A percentile compares a stretch with the other conserved stretches of the same genome.
These are phyloP conservation scores for Hypanus sabinus DNA, from an alignment of 2,113 vertebrate genomes.

Conservation along the genomic window DNA sequence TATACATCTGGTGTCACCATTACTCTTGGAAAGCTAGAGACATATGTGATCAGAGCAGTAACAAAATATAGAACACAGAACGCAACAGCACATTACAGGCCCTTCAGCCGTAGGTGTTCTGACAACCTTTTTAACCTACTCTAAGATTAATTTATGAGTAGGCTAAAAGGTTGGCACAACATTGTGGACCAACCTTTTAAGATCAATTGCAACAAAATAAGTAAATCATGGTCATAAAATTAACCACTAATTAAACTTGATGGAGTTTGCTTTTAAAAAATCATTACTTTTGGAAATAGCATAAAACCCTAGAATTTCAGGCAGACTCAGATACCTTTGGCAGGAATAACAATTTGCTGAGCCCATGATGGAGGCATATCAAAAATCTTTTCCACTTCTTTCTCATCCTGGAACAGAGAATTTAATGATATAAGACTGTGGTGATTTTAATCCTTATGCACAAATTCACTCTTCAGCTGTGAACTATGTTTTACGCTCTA, in stretches of 20 bases:
- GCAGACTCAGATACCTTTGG: conserved; percentile 55
- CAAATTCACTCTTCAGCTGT: not conserved
- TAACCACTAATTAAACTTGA: not conserved
- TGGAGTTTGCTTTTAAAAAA: not conserved
- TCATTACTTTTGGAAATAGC: not conserved
- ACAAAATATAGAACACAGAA: no score
- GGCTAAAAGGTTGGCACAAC: no score
- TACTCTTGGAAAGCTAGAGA: not conserved
- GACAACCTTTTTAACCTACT: no score
- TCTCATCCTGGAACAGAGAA: conserved; percentile 48
- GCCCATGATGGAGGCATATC: conserved; percentile 80
- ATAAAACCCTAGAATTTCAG: not conserved
- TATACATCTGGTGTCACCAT: not conserved
- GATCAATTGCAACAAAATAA: not conserved
- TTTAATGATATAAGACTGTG: not conserved
- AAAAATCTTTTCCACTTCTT: conserved; percentile 50
- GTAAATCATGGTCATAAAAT: conserved; percentile 13
- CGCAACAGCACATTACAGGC: no score
- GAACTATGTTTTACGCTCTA: no score
- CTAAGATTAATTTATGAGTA: no score
- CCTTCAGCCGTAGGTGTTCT: no score
- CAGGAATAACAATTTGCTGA: conserved; percentile 56
- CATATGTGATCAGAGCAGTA: no score
- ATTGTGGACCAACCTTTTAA: no score
- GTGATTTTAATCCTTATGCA: not conserved